Base-by-base conservation (phyloP, 2,797 vertebrate genomes). In the Acipenser oxyrinchus region DNA sequence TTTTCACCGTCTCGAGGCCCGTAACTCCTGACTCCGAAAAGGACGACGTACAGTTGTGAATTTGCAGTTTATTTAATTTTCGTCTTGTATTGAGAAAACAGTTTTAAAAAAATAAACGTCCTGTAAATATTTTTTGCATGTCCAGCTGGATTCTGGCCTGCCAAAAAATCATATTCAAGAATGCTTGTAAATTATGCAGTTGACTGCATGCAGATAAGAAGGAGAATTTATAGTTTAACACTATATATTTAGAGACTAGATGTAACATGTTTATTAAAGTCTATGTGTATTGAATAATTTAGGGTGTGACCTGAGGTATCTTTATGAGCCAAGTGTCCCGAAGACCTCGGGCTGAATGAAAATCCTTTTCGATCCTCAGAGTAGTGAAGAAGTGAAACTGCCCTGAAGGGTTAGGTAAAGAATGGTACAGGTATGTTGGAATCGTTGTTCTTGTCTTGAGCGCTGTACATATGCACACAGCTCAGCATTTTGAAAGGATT, bases 71-170 rank as follows among this genome's bases (percentile, higher is more conserved):
- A 77, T 85, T 82, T 37, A 81, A 84, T 83, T 81, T 60, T 13
- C 2, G 9, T 60, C n/a, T 60, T 60, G 59, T 83, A 82, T 37
- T 0, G 57, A 64, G 53, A 23, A 86, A 84, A 77, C 73, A 75
- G 37, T 37, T 78, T 77, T 70, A 76, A 81, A 81, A 79, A 78
- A 76, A 37, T 4, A 37, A 37, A 37, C 5, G 37, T 74, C 77
- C 91, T 94, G 91, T 94, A 94, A 83, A 91, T 92, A 91, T 86
- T 75, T 82, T 82, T 78, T 95, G 95, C 94, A 96, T 95, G 96
- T 94, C 94, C 96, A 97, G 95, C 95, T 96, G 94, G 95, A 93
- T 95, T 95, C 95, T 97, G 95, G 94, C 87, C 92, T 97, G 95
- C 94, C 94, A 90, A 95, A 93, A 90, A 91, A 89, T 83, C 75